phyloP scores from a whole-genome alignment of 2,797 vertebrate genomes.

The Champsocephalus esox region DNA sequence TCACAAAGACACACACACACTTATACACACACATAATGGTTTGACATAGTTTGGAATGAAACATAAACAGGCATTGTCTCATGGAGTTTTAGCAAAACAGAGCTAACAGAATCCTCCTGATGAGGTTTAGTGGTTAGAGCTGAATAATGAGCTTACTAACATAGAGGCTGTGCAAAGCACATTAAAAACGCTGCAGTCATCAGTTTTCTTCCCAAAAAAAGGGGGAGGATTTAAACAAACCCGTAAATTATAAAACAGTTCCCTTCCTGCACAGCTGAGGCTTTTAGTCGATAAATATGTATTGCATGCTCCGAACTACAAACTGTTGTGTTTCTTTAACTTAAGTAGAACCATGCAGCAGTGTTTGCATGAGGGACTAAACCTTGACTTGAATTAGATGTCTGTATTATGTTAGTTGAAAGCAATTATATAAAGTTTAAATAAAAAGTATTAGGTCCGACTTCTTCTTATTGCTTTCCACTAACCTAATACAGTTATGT shows the following conservation, averaged over 20 bases:
- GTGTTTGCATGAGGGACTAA: too few relatives aligned
- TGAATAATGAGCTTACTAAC: neutral
- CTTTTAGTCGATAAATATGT: neutral
- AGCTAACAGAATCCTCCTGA: neutral
- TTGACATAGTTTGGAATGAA: constrained; percentile 13
- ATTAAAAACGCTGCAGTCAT: constrained; percentile 24
- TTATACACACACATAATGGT: constrained; percentile 19
- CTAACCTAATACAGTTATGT: too few relatives aligned
- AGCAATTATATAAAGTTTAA: too few relatives aligned
- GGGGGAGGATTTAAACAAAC: neutral
- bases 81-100: neutral
- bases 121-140: neutral
- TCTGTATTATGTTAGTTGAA: too few relatives aligned
- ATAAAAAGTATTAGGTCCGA: too few relatives aligned
- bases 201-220: neutral
- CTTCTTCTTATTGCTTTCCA: too few relatives aligned
- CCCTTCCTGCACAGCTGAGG: neutral
- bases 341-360: too few relatives aligned
- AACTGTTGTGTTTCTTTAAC: neutral
- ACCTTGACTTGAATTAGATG: too few relatives aligned
- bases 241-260: neutral
- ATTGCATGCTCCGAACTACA: neutral
- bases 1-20: constrained; percentile 5
- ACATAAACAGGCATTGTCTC: constrained; percentile 7
- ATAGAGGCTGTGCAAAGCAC: neutral